phyloP scores from a whole-genome alignment of 2,888 invertebrate species.

The Parnassius apollo region DNA sequence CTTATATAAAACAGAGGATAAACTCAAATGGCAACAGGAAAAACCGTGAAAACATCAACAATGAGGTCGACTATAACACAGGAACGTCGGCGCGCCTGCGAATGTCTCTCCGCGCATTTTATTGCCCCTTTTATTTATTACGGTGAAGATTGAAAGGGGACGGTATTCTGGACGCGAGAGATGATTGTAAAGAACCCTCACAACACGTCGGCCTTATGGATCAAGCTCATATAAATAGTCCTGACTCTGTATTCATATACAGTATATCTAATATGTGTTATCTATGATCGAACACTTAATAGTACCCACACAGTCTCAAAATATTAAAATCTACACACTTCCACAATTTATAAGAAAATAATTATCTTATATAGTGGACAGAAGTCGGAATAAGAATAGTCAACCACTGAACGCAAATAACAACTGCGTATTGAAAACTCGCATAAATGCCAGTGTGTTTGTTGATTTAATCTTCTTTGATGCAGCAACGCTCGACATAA shows the following conservation, averaged over 20 bases:
- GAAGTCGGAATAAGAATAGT: too few relatives aligned
- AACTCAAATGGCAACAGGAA: constrained; percentile 34
- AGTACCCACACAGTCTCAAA: too few relatives aligned
- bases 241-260: constrained; percentile 6
- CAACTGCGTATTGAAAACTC: too few relatives aligned
- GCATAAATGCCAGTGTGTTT: too few relatives aligned
- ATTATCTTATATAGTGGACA: too few relatives aligned
- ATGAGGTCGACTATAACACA: constrained; percentile 40
- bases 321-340: too few relatives aligned
- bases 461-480: too few relatives aligned
- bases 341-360: too few relatives aligned
- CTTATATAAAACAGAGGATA: constrained; percentile 27
- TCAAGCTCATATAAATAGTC: constrained; percentile 29
- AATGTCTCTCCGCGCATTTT: constrained; percentile 58
- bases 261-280: background rate
- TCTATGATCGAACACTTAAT: too few relatives aligned
- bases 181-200: constrained; percentile 62
- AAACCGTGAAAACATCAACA: constrained; percentile 50
- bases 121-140: constrained; percentile 79
- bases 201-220: constrained; percentile 39
- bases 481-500: too few relatives aligned
- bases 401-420: too few relatives aligned
- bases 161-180: constrained; percentile 55
- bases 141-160: constrained; percentile 78
- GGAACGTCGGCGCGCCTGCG: constrained; percentile 32